phyloP scores from a whole-genome alignment of 1,140 invertebrate genomes.

The Papilio dardanus region DNA sequence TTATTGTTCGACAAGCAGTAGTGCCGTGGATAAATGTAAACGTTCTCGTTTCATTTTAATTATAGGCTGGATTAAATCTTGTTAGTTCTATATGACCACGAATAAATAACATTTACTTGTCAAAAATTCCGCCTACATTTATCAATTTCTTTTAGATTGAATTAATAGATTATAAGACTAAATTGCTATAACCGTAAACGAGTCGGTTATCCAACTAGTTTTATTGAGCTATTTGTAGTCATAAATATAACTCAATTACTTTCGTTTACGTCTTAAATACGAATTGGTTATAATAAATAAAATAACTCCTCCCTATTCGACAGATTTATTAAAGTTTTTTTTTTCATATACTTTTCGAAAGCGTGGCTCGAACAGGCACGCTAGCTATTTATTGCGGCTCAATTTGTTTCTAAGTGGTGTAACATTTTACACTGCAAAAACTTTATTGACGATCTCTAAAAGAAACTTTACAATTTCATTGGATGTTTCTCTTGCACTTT shows the following conservation, averaged over 20 bases:
- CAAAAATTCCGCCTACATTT: neutral
- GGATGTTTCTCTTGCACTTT: neutral
- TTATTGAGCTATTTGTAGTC: slow-evolving; percentile 69
- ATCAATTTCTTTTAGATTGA: neutral
- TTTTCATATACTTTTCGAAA: neutral
- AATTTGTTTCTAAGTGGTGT: slow-evolving; percentile 7
- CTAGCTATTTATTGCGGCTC: neutral
- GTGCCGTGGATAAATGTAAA: slow-evolving; percentile 1
- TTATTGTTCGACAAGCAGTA: slow-evolving; percentile 30
- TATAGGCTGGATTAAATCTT: neutral
- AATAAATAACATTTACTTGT: neutral
- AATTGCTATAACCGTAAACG: slow-evolving; percentile 59
- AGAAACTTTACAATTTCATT: neutral
- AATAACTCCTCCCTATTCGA: slow-evolving; percentile 26
- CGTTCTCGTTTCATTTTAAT: slow-evolving; percentile 15
- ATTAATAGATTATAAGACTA: slow-evolving; percentile 35
- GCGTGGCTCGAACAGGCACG: neutral
- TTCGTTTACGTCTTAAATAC: slow-evolving; percentile 62
- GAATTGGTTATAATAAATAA: slow-evolving; percentile 44
- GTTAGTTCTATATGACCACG: neutral
- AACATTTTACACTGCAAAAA: slow-evolving; percentile 11
- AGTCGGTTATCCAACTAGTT: slow-evolving; percentile 68
- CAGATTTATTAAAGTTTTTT: slow-evolving; percentile 26
- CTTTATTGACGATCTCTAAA: neutral
- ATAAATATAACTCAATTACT: slow-evolving; percentile 74